A percentile compares a stretch with the other conserved stretches of the same genome.
Conservation (phyloP, 2,797 vertebrate species). For the Valencia hispanica region DNA sequence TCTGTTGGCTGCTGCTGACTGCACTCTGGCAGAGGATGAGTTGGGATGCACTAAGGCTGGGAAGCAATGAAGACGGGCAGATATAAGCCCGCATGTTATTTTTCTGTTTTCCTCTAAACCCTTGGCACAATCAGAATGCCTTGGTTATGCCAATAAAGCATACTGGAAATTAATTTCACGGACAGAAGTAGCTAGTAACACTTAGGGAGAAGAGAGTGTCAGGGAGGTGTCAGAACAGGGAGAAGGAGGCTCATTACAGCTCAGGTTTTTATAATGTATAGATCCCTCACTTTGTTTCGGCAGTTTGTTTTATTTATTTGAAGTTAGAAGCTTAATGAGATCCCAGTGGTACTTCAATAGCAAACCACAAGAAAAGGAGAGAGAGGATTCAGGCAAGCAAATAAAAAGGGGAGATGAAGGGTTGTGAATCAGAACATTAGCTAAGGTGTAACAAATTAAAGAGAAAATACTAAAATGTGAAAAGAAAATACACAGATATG, state of each 20-base stretch:
- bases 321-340: slow-evolving; percentile 85
- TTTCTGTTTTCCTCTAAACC: slow-evolving; percentile 58
- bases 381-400: slow-evolving; percentile 40
- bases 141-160: slow-evolving; percentile 77
- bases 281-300: slow-evolving; percentile 79
- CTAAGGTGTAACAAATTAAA: slow-evolving; percentile 19
- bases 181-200: slow-evolving; percentile 73
- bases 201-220: slow-evolving; percentile 61
- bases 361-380: slow-evolving; percentile 55
- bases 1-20: slow-evolving; percentile 66
- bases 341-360: slow-evolving; percentile 80
- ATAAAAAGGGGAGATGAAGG: slow-evolving; percentile 36
- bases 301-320: slow-evolving; percentile 86
- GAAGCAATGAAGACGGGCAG: slow-evolving; percentile 61
- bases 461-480: slow-evolving; percentile 26
- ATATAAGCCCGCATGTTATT: slow-evolving; percentile 69
- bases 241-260: slow-evolving; percentile 73
- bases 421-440: slow-evolving; percentile 37
- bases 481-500: slow-evolving; percentile 21
- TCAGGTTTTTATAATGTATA: slow-evolving; percentile 61
- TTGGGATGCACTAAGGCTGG: slow-evolving; percentile 56
- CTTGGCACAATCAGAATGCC: slow-evolving; percentile 73
- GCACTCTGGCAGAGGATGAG: slow-evolving; percentile 65
- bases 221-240: slow-evolving; percentile 69
- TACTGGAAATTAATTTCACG: slow-evolving; percentile 81